phyloP scores from a whole-genome alignment of 2,888 invertebrate genomes.

The Lithophane ornitopus region DNA sequence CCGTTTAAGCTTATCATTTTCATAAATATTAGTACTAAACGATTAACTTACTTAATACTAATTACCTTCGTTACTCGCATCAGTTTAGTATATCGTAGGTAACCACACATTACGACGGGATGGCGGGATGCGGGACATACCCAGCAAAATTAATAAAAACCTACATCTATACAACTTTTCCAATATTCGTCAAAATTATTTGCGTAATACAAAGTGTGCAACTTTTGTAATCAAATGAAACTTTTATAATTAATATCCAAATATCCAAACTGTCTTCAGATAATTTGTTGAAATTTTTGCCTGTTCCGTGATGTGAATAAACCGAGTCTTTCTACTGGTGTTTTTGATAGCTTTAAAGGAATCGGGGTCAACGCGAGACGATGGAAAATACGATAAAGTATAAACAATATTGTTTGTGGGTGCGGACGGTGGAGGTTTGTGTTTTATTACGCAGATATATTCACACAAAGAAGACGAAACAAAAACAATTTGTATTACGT shows the following conservation, averaged over 20 bases:
- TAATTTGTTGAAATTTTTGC: conserved; percentile 53
- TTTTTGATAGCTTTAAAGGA: conserved; percentile 39
- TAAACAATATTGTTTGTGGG: conserved; percentile 51
- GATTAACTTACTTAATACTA: neutral
- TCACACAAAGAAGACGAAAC: conserved; percentile 61
- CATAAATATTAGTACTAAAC: neutral
- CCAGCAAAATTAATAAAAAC: conserved; percentile 55
- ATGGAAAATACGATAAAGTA: conserved; percentile 36
- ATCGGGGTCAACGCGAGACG: conserved; percentile 44
- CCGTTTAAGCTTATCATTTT: neutral
- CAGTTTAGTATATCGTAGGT: neutral
- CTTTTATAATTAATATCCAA: conserved; percentile 66
- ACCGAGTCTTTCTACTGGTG: conserved; percentile 23
- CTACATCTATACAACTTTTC: conserved; percentile 60
- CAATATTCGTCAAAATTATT: conserved; percentile 67
- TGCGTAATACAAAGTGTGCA: conserved; percentile 59
- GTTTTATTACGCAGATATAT: conserved; percentile 61
- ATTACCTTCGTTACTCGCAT: neutral
- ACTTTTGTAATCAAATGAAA: conserved; percentile 66
- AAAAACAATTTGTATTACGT: conserved; percentile 64
- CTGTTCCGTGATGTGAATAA: conserved; percentile 42
- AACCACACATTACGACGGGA: conserved; percentile 14
- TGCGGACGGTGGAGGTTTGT: conserved; percentile 29
- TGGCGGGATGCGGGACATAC: conserved; percentile 21
- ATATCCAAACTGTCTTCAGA: conserved; percentile 56